A percentile compares a stretch with the other conserved stretches of the same genome.
Conservation (phyloP, 2,113 vertebrate species). For the Ceyx margarethae region DNA sequence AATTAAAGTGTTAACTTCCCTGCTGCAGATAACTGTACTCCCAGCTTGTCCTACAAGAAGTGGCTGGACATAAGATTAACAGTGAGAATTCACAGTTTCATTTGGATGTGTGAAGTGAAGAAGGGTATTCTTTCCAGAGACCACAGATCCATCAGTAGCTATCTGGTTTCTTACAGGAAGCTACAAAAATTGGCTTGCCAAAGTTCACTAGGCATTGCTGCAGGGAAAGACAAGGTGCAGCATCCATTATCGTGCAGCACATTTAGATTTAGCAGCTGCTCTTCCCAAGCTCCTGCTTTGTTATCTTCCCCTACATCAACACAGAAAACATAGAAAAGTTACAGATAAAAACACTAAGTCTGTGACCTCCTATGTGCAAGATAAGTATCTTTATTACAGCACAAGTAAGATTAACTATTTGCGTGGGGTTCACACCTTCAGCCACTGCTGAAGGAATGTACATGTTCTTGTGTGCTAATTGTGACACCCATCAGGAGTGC, state of each 20-base stretch:
- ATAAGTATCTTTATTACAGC: background rate
- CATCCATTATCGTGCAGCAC: background rate
- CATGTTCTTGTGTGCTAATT: background rate
- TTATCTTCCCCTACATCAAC: background rate
- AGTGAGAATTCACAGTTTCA: background rate
- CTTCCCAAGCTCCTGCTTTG: background rate
- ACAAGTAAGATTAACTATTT: background rate
- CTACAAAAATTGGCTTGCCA: background rate
- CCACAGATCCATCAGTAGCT: background rate
- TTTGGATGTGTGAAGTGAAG: background rate
- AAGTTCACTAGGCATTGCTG: background rate
- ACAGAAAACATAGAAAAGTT: background rate
- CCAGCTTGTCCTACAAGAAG: background rate
- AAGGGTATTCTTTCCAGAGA: background rate
- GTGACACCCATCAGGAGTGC: accelerated
- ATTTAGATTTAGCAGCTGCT: background rate
- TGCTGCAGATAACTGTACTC: background rate
- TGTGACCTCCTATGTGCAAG: background rate
- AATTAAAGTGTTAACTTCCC: background rate
- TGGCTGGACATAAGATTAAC: background rate
- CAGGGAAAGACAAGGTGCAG: background rate
- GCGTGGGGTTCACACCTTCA: background rate
- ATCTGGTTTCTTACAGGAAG: background rate
- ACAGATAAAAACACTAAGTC: background rate
- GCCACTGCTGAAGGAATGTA: background rate